Percentiles rank a stretch among this genome's conserved stretches.
phyloP scores from a whole-genome alignment of 1,140 invertebrate genomes.

The Drosophila biarmipes region DNA sequence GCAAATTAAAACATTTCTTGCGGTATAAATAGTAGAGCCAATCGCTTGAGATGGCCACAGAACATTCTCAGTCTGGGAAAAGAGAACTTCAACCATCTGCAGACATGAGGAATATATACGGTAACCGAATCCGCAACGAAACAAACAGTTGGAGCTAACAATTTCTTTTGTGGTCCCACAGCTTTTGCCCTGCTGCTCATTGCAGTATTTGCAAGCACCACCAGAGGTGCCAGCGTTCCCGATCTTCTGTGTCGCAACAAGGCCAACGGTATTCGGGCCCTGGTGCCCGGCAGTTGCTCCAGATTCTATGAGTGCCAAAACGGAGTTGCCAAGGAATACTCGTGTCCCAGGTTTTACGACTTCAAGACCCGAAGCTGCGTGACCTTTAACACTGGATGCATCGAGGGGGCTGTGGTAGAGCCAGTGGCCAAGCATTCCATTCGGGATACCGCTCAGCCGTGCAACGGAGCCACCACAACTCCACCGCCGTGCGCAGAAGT shows the following conservation, averaged over 20 bases:
- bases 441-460: conserved; percentile 20
- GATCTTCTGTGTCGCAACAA: conserved; percentile 44
- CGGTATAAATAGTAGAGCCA: conserved; percentile 36
- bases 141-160: background rate
- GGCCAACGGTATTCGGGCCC: conserved; percentile 44
- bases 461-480: conserved; percentile 15
- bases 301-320: conserved; percentile 63
- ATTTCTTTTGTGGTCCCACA: conserved; percentile 19
- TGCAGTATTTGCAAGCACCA: conserved; percentile 44
- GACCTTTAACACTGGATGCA: conserved; percentile 50
- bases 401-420: conserved; percentile 9
- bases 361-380: conserved; percentile 47
- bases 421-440: background rate
- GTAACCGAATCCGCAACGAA: conserved; percentile 12
- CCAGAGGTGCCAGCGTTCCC: conserved; percentile 54
- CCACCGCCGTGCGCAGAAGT: conserved; percentile 23
- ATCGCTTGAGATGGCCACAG: conserved; percentile 16
- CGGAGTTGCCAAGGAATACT: conserved; percentile 35
- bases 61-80: conserved; percentile 20
- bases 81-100: conserved; percentile 11
- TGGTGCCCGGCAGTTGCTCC: conserved; percentile 71
- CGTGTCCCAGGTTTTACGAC: conserved; percentile 63
- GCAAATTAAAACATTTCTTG: conserved; percentile 12
- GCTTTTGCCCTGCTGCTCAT: conserved; percentile 56
- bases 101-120: conserved; percentile 59